Conservation (phyloP, 2,888 invertebrate genomes). For the Carpatolechia fugitivella region DNA sequence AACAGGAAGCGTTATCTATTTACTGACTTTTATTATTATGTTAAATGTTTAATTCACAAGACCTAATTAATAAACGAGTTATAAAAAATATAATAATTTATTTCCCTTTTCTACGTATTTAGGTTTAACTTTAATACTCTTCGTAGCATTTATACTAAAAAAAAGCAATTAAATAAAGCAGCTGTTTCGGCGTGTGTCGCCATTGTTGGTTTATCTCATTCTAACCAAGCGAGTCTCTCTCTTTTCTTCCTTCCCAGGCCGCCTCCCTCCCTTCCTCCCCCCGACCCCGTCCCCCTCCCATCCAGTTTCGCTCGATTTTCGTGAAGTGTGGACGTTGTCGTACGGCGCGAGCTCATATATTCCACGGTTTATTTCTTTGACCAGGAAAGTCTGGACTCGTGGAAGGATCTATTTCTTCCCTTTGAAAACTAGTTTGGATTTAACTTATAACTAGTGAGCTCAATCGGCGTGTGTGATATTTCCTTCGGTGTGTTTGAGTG, state of each 20-base stretch:
- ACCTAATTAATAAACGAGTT: too few relatives aligned
- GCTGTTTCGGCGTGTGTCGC: slow-evolving; percentile 69
- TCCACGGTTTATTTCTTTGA: slow-evolving; percentile 72
- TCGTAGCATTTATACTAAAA: background rate
- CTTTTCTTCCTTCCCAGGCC: background rate
- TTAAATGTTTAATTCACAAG: too few relatives aligned
- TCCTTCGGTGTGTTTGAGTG: slow-evolving; percentile 61
- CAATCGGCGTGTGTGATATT: slow-evolving; percentile 44
- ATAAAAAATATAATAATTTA: too few relatives aligned
- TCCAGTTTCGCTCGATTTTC: slow-evolving; percentile 75
- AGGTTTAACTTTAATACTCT: too few relatives aligned
- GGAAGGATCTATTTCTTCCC: slow-evolving; percentile 33
- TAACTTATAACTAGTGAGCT: slow-evolving; percentile 45
- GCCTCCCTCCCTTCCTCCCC: slow-evolving; percentile 36
- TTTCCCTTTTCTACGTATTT: too few relatives aligned
- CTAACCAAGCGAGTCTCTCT: slow-evolving; percentile 25
- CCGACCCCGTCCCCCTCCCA: slow-evolving; percentile 43
- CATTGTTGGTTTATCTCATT: slow-evolving; percentile 64
- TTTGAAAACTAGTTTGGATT: slow-evolving; percentile 27
- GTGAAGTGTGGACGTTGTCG: slow-evolving; percentile 53
- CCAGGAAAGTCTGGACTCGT: slow-evolving; percentile 48
- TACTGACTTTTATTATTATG: background rate
- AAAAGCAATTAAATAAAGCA: slow-evolving; percentile 35
- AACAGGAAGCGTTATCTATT: background rate
- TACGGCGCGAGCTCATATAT: slow-evolving; percentile 39